Conservation (phyloP, 2,113 vertebrate species). For the Spheniscus mendiculus region DNA sequence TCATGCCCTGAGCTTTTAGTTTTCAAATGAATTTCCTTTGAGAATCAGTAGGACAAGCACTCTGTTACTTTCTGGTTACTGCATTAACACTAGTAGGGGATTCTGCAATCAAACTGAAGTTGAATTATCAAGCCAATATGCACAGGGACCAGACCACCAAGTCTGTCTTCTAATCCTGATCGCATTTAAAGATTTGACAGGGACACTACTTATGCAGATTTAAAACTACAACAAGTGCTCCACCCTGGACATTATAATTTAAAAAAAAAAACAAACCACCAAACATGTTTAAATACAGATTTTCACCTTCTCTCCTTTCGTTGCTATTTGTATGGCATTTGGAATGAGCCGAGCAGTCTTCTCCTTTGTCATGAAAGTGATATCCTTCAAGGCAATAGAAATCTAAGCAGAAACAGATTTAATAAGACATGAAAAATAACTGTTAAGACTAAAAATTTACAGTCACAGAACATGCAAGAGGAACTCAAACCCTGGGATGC, state of each 20-base stretch:
- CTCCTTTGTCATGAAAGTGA: constrained; percentile 87
- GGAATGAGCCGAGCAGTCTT: constrained; percentile 92
- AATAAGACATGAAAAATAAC: neutral
- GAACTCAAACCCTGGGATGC: neutral
- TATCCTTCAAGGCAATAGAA: constrained; percentile 82
- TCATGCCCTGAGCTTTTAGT: neutral
- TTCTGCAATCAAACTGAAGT: neutral
- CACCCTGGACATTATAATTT: neutral
- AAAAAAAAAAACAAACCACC: neutral
- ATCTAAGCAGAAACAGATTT: constrained; percentile 77
- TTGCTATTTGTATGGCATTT: constrained; percentile 91
- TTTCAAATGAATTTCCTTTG: neutral
- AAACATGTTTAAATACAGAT: neutral
- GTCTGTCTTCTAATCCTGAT: neutral
- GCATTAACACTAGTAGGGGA: neutral
- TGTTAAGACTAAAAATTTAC: neutral
- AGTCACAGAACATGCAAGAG: neutral
- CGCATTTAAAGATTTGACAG: neutral
- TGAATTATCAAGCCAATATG: neutral
- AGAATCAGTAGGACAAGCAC: neutral
- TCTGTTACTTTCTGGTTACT: neutral
- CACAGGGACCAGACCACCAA: neutral
- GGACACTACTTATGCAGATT: neutral
- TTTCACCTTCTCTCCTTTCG: constrained; percentile 86
- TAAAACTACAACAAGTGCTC: neutral